A percentile compares a stretch with the other conserved stretches of the same genome.
Evolutionary conservation across 2,113 vertebrate species (phyloP).

Genomic region (Chinchilla lanigera): DNA sequence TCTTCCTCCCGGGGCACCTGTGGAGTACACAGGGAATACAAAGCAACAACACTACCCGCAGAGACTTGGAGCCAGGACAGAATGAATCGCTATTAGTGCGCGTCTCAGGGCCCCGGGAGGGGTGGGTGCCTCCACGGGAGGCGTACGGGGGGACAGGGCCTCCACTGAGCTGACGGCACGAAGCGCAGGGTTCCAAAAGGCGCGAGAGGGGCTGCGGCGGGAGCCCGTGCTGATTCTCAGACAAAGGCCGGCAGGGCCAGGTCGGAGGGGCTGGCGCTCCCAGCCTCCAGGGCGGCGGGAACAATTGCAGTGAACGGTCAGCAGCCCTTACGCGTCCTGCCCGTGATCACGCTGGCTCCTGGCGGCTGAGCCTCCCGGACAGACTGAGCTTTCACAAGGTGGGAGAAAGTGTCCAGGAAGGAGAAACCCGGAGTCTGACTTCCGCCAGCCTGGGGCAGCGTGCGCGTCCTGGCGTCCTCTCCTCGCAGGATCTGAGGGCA

Average conservation of each 20-base stretch:
- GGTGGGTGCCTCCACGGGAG: background rate
- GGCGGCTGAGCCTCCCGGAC: accelerated
- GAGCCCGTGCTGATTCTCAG: background rate
- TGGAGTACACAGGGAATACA: background rate
- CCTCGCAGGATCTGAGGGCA: background rate
- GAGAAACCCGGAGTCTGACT: too few relatives aligned
- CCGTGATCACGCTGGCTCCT: accelerated
- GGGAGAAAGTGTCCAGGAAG: background rate
- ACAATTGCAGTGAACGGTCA: background rate
- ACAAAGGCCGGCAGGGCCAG: constrained; percentile 19
- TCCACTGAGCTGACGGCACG: background rate
- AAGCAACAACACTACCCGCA: background rate
- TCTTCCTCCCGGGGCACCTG: background rate
- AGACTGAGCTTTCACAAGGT: background rate
- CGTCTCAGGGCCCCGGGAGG: background rate
- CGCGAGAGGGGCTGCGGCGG: background rate
- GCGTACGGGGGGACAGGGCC: background rate
- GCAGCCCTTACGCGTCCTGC: background rate
- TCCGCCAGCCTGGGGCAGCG: background rate
- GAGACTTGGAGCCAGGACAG: constrained; percentile 37
- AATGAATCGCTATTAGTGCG: constrained; percentile 21
- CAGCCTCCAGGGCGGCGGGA: background rate
- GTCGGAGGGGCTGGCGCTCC: background rate
- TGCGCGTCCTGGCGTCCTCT: background rate
- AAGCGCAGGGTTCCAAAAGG: background rate